Evolutionary conservation across 2,888 invertebrate genomes (phyloP).

Genomic region (Anaspis maculata): DNA sequence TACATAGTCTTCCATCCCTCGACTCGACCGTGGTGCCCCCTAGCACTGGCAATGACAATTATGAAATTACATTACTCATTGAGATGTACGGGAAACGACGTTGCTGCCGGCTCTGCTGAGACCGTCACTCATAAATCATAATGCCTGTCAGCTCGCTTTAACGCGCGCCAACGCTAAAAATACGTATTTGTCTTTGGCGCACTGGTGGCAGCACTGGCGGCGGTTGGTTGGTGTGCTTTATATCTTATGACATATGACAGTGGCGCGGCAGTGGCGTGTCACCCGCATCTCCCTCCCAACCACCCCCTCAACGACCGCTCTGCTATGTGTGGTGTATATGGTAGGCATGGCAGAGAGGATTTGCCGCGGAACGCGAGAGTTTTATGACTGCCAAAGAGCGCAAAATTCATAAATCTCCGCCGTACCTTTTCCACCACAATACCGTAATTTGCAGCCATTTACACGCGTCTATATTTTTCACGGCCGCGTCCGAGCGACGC

Average conservation of each 20-base stretch:
- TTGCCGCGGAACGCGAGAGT: constrained; percentile 10
- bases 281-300: too few relatives aligned
- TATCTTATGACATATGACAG: constrained; percentile 34
- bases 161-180: constrained; percentile 30
- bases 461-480: constrained; percentile 12
- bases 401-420: constrained; percentile 16
- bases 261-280: too few relatives aligned
- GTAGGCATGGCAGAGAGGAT: constrained; percentile 3
- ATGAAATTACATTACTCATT: constrained; percentile 42
- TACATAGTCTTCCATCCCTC: too few relatives aligned
- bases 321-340: too few relatives aligned
- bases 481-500: constrained; percentile 1
- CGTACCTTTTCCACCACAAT: constrained; percentile 9
- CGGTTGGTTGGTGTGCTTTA: too few relatives aligned
- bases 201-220: too few relatives aligned
- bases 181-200: constrained; percentile 35
- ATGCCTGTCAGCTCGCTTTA: constrained; percentile 34
- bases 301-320: too few relatives aligned
- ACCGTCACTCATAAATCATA: constrained; percentile 38
- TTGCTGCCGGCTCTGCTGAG: constrained; percentile 25
- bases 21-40: too few relatives aligned
- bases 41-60: constrained; percentile 42
- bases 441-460: constrained; percentile 12
- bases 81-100: constrained; percentile 38
- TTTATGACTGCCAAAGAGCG: constrained; percentile 13